Evolutionary conservation across 1,140 invertebrate species (phyloP).

Genomic region (Meloidogyne floridensis): DNA sequence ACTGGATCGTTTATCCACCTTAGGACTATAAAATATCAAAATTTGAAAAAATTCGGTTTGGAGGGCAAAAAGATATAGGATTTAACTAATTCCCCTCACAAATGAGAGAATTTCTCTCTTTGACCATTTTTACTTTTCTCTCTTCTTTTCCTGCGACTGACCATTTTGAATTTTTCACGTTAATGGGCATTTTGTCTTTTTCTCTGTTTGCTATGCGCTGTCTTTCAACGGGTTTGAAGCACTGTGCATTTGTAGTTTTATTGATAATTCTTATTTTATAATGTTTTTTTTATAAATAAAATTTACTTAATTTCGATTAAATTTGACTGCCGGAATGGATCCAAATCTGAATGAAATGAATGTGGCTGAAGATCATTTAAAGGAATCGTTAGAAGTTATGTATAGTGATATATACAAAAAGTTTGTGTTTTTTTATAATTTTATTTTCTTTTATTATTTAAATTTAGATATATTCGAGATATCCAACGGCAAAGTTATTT

Average conservation of each 20-base stretch:
- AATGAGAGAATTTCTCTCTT: no score
- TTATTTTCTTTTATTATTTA: neutral
- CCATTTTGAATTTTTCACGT: no score
- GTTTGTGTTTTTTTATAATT: neutral
- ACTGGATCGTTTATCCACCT: no score
- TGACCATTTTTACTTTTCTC: no score
- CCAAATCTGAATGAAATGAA: neutral
- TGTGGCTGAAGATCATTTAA: neutral
- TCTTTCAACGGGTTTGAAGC: no score
- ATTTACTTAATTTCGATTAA: neutral
- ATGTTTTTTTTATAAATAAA: conserved; percentile 1
- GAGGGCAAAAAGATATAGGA: no score
- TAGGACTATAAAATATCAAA: no score
- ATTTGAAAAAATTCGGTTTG: no score
- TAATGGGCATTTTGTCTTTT: no score
- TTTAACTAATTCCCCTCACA: no score
- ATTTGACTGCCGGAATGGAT: neutral
- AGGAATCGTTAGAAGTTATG: conserved; percentile 54
- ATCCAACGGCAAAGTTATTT: conserved; percentile 57
- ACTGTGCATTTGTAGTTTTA: neutral
- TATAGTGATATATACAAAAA: conserved; percentile 38
- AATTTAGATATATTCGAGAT: conserved; percentile 49
- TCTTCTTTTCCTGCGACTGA: no score
- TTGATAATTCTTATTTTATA: neutral
- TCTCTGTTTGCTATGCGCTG: no score